A percentile compares a stretch with the other conserved stretches of the same genome.
phyloP scores from a whole-genome alignment of 1,140 invertebrate species.

The Phortica variegata region DNA sequence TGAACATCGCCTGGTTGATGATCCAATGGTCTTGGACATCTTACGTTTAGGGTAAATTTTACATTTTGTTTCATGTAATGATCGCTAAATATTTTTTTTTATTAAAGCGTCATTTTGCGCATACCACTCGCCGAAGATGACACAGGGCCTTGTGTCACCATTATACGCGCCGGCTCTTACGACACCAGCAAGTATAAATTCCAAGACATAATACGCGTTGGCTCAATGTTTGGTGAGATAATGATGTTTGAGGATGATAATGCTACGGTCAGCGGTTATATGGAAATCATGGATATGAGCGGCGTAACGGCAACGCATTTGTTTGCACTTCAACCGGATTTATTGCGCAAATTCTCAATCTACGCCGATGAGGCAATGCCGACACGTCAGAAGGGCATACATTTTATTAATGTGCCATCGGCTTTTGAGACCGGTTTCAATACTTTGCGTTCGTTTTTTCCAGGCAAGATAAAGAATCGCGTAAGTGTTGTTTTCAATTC shows the following conservation, averaged over 20 bases:
- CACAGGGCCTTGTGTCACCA: slow-evolving; percentile 55
- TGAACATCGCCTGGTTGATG: slow-evolving; percentile 41
- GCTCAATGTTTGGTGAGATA: slow-evolving; percentile 55
- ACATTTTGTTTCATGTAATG: not conserved
- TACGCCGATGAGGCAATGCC: slow-evolving; percentile 62
- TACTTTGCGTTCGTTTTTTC: slow-evolving; percentile 56
- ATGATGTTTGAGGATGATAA: slow-evolving; percentile 57
- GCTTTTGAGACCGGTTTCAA: slow-evolving; percentile 60
- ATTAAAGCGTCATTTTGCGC: slow-evolving; percentile 34
- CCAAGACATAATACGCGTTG: slow-evolving; percentile 44
- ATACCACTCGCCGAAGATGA: slow-evolving; percentile 38
- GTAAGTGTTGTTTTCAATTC: slow-evolving; percentile 12
- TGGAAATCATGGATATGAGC: slow-evolving; percentile 58
- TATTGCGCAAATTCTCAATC: slow-evolving; percentile 59
- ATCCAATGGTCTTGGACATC: slow-evolving; percentile 56
- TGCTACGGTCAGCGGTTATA: slow-evolving; percentile 43
- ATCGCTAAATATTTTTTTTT: not conserved
- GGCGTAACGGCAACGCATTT: slow-evolving; percentile 57
- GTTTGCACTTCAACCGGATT: slow-evolving; percentile 58
- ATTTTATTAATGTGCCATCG: slow-evolving; percentile 60
- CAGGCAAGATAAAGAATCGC: slow-evolving; percentile 38
- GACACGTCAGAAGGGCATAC: slow-evolving; percentile 59
- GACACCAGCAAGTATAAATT: slow-evolving; percentile 46
- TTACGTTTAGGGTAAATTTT: slow-evolving; percentile 58
- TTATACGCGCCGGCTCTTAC: slow-evolving; percentile 52